Evolutionary conservation across 2,797 vertebrate species (phyloP).

Genomic region (Lateolabrax maculatus): DNA sequence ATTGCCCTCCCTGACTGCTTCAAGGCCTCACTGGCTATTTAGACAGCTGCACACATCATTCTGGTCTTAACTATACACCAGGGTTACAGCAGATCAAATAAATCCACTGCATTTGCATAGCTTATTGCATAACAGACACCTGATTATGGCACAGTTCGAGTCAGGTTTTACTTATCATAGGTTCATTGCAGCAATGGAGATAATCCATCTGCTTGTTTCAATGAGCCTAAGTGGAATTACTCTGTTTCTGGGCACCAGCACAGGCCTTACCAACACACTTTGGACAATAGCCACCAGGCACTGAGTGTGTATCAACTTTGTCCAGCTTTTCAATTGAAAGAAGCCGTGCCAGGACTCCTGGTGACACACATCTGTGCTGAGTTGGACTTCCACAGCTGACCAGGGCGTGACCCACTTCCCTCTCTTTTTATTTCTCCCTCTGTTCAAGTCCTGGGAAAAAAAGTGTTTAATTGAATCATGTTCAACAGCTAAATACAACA

Average conservation of each 20-base stretch:
- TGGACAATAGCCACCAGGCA: slow-evolving; percentile 76
- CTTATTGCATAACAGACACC: slow-evolving; percentile 72
- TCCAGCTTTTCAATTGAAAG: slow-evolving; percentile 73
- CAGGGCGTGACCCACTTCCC: slow-evolving; percentile 75
- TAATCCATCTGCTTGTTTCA: slow-evolving; percentile 68
- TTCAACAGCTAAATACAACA: slow-evolving; percentile 43
- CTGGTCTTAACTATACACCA: slow-evolving; percentile 39
- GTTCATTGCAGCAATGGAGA: slow-evolving; percentile 40
- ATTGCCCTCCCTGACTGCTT: slow-evolving; percentile 49
- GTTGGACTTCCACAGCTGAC: slow-evolving; percentile 75
- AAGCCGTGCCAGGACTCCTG: slow-evolving; percentile 75
- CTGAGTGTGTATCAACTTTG: slow-evolving; percentile 67
- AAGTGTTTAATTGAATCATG: slow-evolving; percentile 48
- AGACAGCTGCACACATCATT: slow-evolving; percentile 78
- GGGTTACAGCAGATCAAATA: slow-evolving; percentile 71
- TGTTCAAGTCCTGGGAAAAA: slow-evolving; percentile 60
- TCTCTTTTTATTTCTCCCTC: slow-evolving; percentile 36
- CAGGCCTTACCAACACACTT: slow-evolving; percentile 45
- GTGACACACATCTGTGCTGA: slow-evolving; percentile 83
- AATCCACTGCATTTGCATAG: slow-evolving; percentile 63
- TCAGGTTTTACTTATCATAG: slow-evolving; percentile 37
- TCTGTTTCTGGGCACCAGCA: slow-evolving; percentile 45
- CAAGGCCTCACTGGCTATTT: slow-evolving; percentile 73
- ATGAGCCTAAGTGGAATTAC: slow-evolving; percentile 57
- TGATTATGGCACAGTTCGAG: slow-evolving; percentile 45